These are phyloP conservation scores for Cryptops parisi DNA, from an alignment of 2,888 invertebrate species.

Conservation along the genomic window DNA sequence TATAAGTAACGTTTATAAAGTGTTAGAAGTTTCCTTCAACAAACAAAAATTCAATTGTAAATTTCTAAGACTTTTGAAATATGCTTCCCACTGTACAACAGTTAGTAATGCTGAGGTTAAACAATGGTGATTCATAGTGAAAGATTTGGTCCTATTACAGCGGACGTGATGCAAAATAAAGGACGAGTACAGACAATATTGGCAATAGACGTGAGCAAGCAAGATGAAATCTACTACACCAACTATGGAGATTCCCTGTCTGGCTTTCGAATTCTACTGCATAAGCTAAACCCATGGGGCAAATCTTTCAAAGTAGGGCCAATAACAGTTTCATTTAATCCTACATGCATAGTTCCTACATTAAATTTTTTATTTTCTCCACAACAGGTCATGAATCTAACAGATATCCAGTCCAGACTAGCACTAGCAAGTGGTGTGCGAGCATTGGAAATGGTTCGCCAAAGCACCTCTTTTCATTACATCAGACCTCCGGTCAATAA, in stretches of 20 bases:
- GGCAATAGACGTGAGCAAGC: slow-evolving; percentile 96
- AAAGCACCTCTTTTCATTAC: slow-evolving; percentile 94
- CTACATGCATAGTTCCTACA: background rate
- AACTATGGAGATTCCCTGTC: slow-evolving; percentile 97
- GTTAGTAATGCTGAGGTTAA: too few species aligned
- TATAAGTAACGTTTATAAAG: background rate
- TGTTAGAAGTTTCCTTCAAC: too few species aligned
- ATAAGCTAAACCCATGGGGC: slow-evolving; percentile 61
- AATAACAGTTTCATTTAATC: background rate
- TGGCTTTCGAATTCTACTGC: slow-evolving; percentile 89
- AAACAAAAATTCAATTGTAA: too few species aligned
- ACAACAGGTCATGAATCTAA: slow-evolving; percentile 68
- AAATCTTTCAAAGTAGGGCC: slow-evolving; percentile 49
- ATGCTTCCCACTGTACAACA: too few species aligned
- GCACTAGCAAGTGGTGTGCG: slow-evolving; percentile 97
- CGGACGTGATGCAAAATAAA: slow-evolving; percentile 82
- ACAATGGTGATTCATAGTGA: too few species aligned
- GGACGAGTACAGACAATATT: slow-evolving; percentile 84
- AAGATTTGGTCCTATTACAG: too few species aligned
- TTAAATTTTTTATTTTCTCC: slow-evolving; percentile 9
- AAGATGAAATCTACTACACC: slow-evolving; percentile 87
- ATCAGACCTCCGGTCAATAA: slow-evolving; percentile 96
- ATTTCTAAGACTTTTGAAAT: too few species aligned
- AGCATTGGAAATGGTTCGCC: slow-evolving; percentile 92
- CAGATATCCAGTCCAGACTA: slow-evolving; percentile 92